Percentiles rank a stretch among this genome's conserved stretches.
Conservation (phyloP, 2,113 vertebrate genomes). For the Phalacrocorax brasilianus region DNA sequence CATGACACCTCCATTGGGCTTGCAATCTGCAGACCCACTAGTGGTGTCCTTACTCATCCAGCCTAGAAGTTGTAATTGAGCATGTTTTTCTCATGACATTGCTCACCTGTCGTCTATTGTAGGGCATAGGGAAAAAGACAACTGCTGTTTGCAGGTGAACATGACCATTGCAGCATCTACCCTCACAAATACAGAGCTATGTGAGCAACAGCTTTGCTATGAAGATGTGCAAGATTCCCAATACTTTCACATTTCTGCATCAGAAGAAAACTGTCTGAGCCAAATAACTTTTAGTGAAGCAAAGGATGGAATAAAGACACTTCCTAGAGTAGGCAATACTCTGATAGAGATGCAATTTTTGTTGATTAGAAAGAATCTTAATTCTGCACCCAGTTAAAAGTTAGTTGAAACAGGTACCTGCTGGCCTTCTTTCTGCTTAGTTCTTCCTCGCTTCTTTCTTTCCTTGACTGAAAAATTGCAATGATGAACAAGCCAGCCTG, state of each 20-base stretch:
- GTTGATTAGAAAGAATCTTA: background rate
- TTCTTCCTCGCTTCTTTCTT: background rate
- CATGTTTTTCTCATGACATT: background rate
- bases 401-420: background rate
- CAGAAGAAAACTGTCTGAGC: background rate
- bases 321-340: background rate
- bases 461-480: background rate
- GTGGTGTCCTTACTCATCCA: background rate
- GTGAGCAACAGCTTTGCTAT: background rate
- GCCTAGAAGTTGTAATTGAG: background rate
- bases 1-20: background rate
- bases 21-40: background rate
- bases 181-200: background rate
- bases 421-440: background rate
- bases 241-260: background rate
- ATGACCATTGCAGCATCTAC: background rate
- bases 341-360: background rate
- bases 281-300: background rate
- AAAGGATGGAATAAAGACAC: background rate
- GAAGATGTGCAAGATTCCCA: background rate
- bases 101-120: background rate
- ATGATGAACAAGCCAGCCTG: background rate
- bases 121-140: background rate
- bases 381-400: background rate
- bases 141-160: background rate